These are phyloP conservation scores for Melolontha melolontha DNA, from an alignment of 2,888 invertebrate genomes.

Conservation along the genomic window DNA sequence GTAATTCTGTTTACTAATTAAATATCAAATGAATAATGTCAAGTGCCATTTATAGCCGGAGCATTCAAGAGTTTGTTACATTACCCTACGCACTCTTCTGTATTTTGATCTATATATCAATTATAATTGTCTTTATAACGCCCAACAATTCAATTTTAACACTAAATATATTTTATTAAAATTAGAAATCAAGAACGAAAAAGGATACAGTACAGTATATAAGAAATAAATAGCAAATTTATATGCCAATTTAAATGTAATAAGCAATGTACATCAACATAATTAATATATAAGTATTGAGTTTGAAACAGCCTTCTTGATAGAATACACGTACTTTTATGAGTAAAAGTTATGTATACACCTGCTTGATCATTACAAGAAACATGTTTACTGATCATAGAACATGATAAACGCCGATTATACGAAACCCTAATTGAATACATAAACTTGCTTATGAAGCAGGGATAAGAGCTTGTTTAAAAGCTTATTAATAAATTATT, in stretches of 20 bases:
- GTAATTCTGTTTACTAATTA: too few relatives aligned
- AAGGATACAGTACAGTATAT: too few relatives aligned
- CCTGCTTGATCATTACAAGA: slow-evolving; percentile 19
- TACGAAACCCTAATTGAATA: slow-evolving; percentile 35
- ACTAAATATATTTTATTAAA: too few relatives aligned
- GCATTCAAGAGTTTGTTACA: too few relatives aligned
- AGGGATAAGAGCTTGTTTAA: slow-evolving; percentile 9
- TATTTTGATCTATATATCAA: too few relatives aligned
- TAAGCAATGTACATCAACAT: neutral
- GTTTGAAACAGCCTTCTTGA: neutral
- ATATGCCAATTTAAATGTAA: neutral
- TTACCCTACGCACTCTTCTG: too few relatives aligned
- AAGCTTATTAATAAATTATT: slow-evolving; percentile 24
- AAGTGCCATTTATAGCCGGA: too few relatives aligned
- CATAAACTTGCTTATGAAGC: slow-evolving; percentile 16
- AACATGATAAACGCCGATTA: slow-evolving; percentile 32
- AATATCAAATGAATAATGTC: too few relatives aligned
- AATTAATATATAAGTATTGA: neutral
- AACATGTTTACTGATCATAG: slow-evolving; percentile 31
- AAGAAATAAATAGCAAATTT: neutral
- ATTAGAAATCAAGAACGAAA: too few relatives aligned
- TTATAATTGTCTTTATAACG: too few relatives aligned
- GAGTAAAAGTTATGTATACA: neutral
- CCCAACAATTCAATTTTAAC: too few relatives aligned
- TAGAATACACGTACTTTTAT: neutral